phyloP scores from a whole-genome alignment of 1,140 invertebrate genomes.

The Diplogasteroides magnus region DNA sequence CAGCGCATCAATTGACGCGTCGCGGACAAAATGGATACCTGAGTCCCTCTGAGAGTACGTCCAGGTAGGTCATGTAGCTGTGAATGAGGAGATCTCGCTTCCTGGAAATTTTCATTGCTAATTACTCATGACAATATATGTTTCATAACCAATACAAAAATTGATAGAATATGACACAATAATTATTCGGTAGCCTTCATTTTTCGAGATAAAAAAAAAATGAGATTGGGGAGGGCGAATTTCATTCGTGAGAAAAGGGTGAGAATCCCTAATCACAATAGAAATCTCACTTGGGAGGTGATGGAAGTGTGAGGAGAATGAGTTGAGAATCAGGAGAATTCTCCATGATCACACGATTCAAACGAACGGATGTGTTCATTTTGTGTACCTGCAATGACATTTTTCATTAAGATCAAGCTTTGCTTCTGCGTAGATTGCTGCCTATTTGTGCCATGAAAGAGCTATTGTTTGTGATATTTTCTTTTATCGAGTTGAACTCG shows the following conservation, averaged over 20 bases:
- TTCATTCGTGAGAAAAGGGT: no score
- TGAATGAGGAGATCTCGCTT: constrained; percentile 39
- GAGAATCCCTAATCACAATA: no score
- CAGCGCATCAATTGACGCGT: no score
- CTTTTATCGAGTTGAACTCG: no score
- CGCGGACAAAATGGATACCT: constrained; percentile 59
- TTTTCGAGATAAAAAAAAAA: no score
- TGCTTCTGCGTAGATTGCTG: no score
- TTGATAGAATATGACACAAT: no score
- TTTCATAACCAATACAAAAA: not conserved
- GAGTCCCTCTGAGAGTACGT: constrained; percentile 92
- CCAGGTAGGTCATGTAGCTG: constrained; percentile 95
- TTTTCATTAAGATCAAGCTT: no score
- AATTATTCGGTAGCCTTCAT: no score
- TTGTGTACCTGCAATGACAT: constrained; percentile 58
- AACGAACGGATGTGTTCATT: constrained; percentile 96
- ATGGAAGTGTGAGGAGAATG: constrained; percentile 93
- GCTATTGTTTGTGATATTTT: no score
- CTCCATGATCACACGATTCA: constrained; percentile 95
- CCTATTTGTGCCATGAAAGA: no score
- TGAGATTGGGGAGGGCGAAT: no score
- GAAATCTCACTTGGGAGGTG: constrained; percentile 69
- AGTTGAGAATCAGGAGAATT: constrained; percentile 93
- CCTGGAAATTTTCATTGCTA: constrained; percentile 42
- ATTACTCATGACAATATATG: not conserved